Evolutionary conservation across 2,888 invertebrate species (phyloP), one percentile per base, ranked within the genome.

Genomic region (Xiphydria camelus): DNA sequence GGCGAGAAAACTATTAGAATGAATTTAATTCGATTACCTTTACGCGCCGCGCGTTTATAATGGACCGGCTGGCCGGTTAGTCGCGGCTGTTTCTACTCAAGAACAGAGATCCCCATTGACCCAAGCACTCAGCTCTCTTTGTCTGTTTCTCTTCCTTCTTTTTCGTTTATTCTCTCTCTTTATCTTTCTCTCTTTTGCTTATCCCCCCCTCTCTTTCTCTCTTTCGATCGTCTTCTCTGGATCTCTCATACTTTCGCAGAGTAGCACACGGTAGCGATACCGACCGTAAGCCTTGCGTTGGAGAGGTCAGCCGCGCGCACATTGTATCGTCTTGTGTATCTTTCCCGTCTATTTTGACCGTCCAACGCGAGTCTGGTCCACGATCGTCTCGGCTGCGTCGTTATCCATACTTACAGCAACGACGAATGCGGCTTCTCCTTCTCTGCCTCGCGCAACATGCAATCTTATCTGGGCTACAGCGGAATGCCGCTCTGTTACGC

Each of bases 401-500:
- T 29, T 29, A 29, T 29, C 29, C 29, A 7, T 29, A 29, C 14
- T 12, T 29, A 12, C 12, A 12, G 15, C 29, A 12, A n/a, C n/a
- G n/a, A n/a, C n/a, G n/a, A n/a, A 29, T 29, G 12, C 12, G 29
- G 15, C 29, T 15, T 14, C 15, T 29, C 9, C 29, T 6, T 29
- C 15, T 4, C 12, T 14, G 29, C 12, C 29, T 29, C 29, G n/a
- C n/a, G 61, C 47, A 59, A 45, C 51, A 46, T 46, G 49, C 55
- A 42, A 57, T 59, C 47, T 58, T 40, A 45, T 48, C 40, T 37
- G 31, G 29, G 42, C 55, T 26, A 41, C 43, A 41, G 41, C 54
- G 55, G 56, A 65, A 60, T 60, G 59, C 55, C 55, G 53, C 56
- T 55, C 57, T 59, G 64, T 64, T 62, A 66, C 64, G 58, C 66